phyloP scores from a whole-genome alignment of 1,140 invertebrate genomes.

The Archivesica marissinica region DNA sequence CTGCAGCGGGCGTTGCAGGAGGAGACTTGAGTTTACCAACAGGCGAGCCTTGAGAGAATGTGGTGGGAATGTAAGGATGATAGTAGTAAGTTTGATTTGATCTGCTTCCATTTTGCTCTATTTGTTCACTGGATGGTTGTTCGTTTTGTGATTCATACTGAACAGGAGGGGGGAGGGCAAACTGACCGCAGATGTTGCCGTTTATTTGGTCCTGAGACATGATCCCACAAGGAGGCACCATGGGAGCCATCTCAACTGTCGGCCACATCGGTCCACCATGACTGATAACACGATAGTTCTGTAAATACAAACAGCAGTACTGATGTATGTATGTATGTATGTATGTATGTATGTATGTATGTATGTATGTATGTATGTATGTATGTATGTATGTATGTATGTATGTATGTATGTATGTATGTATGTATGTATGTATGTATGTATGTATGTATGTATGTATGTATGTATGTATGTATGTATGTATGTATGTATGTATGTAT shows the following conservation, averaged over 20 bases:
- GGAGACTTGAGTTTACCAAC: constrained; percentile 8
- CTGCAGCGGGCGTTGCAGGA: not conserved
- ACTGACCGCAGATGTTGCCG: constrained; percentile 46
- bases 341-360: not conserved
- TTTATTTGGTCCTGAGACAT: constrained; percentile 23
- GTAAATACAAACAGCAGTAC: not conserved
- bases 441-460: too few species aligned
- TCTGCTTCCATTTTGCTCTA: not conserved
- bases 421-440: too few species aligned
- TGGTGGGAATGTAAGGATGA: constrained; percentile 4
- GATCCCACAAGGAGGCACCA: not conserved
- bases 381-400: not conserved
- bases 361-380: too few species aligned
- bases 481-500: too few species aligned
- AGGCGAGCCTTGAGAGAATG: not conserved
- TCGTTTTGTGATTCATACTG: constrained; percentile 23
- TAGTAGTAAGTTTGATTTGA: constrained; percentile 16
- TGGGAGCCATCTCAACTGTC: not conserved
- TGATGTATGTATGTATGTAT: not conserved
- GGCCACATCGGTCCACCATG: constrained; percentile 14
- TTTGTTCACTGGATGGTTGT: not conserved
- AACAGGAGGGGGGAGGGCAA: constrained; percentile 39
- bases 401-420: too few species aligned
- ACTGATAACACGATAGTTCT: constrained; percentile 45
- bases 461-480: too few species aligned